Percentiles rank a stretch among this genome's conserved stretches.
phyloP scores from a whole-genome alignment of 2,888 invertebrate species.

The Nephrotoma flavescens region DNA sequence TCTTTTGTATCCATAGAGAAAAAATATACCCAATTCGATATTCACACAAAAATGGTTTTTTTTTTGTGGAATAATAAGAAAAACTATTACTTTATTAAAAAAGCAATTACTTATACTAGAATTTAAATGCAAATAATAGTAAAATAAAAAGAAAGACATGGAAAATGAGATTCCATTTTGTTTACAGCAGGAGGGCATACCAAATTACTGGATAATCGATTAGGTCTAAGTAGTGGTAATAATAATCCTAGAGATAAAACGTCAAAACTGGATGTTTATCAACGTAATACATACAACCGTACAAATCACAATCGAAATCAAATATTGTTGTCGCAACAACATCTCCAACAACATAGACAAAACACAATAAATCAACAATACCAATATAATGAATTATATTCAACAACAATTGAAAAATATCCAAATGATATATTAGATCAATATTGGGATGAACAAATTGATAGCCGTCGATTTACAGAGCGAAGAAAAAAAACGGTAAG shows the following conservation, averaged over 20 bases:
- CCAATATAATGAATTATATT: not conserved
- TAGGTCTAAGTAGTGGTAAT: slow-evolving; percentile 11
- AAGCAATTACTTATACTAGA: not conserved
- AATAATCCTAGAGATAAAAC: slow-evolving; percentile 16
- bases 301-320: slow-evolving; percentile 33
- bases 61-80: not conserved
- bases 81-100: not conserved
- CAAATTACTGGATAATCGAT: slow-evolving; percentile 11
- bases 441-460: slow-evolving; percentile 26
- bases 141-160: not conserved
- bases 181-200: slow-evolving; percentile 13
- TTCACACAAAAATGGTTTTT: not conserved
- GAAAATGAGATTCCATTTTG: slow-evolving; percentile 5
- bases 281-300: slow-evolving; percentile 30
- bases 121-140: not conserved
- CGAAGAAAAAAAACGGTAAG: slow-evolving; percentile 89
- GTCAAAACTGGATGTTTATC: slow-evolving; percentile 29
- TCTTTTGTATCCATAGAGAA: not conserved
- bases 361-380: slow-evolving; percentile 26
- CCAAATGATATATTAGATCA: slow-evolving; percentile 11
- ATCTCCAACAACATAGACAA: slow-evolving; percentile 30
- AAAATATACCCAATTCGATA: not conserved
- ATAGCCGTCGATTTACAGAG: slow-evolving; percentile 69
- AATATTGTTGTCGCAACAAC: slow-evolving; percentile 25
- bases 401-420: not conserved